Evolutionary conservation across 2,113 vertebrate species (phyloP).

Genomic region (Colossoma macropomum): DNA sequence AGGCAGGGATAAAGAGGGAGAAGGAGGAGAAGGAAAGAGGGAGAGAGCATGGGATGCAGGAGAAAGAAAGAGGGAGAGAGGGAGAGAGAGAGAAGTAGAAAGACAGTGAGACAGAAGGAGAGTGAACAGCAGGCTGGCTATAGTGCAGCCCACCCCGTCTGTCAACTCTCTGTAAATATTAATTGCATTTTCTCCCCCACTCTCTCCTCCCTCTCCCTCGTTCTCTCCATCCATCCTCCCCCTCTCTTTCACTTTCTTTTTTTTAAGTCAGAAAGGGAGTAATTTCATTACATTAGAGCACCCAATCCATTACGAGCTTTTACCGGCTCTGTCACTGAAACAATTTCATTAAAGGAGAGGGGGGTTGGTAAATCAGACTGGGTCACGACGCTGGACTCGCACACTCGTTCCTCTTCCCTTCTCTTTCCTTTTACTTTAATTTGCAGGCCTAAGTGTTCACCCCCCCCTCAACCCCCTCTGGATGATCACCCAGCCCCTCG

Average conservation of each 20-base stretch:
- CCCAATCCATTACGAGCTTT: slow-evolving; percentile 99
- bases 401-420: slow-evolving; percentile 78
- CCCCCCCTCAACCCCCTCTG: neutral
- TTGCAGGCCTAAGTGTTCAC: slow-evolving; percentile 79
- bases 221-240: slow-evolving; percentile 58
- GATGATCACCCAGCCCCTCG: slow-evolving; percentile 23
- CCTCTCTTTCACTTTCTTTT: slow-evolving; percentile 62
- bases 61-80: slow-evolving; percentile 47
- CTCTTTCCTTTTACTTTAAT: slow-evolving; percentile 90
- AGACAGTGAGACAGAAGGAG: slow-evolving; percentile 53
- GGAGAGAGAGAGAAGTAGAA: slow-evolving; percentile 46
- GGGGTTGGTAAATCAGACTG: slow-evolving; percentile 95
- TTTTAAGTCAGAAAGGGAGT: slow-evolving; percentile 93
- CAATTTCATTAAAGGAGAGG: slow-evolving; percentile 98
- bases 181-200: slow-evolving; percentile 86
- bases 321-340: slow-evolving; percentile 99
- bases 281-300: slow-evolving; percentile 99
- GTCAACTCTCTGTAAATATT: slow-evolving; percentile 99
- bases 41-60: neutral
- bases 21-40: neutral
- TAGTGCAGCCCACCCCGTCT: slow-evolving; percentile 85
- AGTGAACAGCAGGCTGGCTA: slow-evolving; percentile 69
- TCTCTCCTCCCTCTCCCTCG: slow-evolving; percentile 58
- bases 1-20: slow-evolving; percentile 6
- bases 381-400: slow-evolving; percentile 87